Evolutionary conservation across 2,797 vertebrate genomes (phyloP), one percentile per base, ranked within the genome.

Genomic region (Rhynchonycteris naso): DNA sequence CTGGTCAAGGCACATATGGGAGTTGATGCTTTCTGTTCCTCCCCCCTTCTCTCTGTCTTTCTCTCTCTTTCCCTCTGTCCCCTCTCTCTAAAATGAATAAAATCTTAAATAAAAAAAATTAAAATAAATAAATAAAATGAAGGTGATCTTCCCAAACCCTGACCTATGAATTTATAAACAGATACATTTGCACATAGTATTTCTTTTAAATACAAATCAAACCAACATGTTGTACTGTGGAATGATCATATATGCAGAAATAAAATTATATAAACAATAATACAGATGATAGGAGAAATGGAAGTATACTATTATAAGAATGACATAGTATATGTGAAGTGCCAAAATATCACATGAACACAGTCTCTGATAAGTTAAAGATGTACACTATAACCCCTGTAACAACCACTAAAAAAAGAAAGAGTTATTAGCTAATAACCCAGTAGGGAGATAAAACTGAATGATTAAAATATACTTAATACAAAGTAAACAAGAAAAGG

Each of bases 401-500:
- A 80, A 76, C 75, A 76, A n/a, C 13, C 9, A 26, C 22, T 75
- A 19, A 86, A 81, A 59, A n/a, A 9, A 83, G 8, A 69, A 35
- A 83, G 19, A 50, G 12, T 66, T 66, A 86, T 18, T 18, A 65
- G 47, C 18, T 90, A 82, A 71, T 78, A 93, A 91, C 21, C 33
- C 47, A 75, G 54, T 43, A 43, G 21, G 58, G 24, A 56, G 26
- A 88, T 50, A 72, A 88, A 91, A 91, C 16, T 72, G 24, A 83
- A 88, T 80, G 18, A 74, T 80, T 84, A 89, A 78, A 88, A 92
- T 71, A 78, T 71, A 28, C 5, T 88, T 30, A n/a, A 56, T 58
- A 58, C 22, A 78, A 90, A 93, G 93, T n/a, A 76, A 90, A 93
- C 24, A 90, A 14, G 33, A 92, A 58, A 52, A 43, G 35, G 14